Evolutionary conservation across 1,140 invertebrate genomes (phyloP), one percentile per base, ranked within the genome.

Genomic region (Diorhabda sublineata): DNA sequence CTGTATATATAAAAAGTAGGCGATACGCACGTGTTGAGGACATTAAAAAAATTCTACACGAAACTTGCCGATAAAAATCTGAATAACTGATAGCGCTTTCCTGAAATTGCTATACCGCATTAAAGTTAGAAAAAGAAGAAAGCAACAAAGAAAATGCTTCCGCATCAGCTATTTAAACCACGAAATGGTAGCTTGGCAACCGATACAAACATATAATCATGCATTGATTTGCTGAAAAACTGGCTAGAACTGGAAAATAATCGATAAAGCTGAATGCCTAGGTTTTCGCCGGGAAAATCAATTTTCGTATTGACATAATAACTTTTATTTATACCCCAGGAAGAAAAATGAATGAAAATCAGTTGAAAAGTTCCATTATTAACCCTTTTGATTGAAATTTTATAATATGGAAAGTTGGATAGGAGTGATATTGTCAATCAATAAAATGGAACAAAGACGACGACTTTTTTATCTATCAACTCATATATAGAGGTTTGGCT

Each of bases 191-290:
- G 66, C 78, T 68, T 68, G 66, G 78, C 77, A 76, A 79, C 78
- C 72, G 68, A 77, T 75, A 78, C 78, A 78, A 79, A 78, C 77
- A 78, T 67, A 76, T 67, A 68, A 64, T 67, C 64, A 42, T 64
- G 75, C 77, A 79, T 78, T 77, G 78, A 79, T 79, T 78, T 71
- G 64, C 69, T 66, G 69, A 71, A 74, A 73, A 76, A 76, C 77
- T 68, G 73, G 75, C 69, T 79, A 43, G 42, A 69, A 73, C 74
- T 68, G 73, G 71, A 77, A 75, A 75, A 79, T 74, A 78, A 78
- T 75, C 74, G 76, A 78, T 78, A 76, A 67, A 77, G 75, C 71
- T 65, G 66, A 71, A 76, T 76, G 73, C 71, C 74, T 73, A 71
- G 72, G 73, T 71, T 76, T 73, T 60, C 72, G 65, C 66, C 68